Percentiles rank a stretch among this genome's conserved stretches.
These are phyloP conservation scores for Brachylomia viminalis DNA, from an alignment of 2,888 invertebrate species.

Conservation along the genomic window DNA sequence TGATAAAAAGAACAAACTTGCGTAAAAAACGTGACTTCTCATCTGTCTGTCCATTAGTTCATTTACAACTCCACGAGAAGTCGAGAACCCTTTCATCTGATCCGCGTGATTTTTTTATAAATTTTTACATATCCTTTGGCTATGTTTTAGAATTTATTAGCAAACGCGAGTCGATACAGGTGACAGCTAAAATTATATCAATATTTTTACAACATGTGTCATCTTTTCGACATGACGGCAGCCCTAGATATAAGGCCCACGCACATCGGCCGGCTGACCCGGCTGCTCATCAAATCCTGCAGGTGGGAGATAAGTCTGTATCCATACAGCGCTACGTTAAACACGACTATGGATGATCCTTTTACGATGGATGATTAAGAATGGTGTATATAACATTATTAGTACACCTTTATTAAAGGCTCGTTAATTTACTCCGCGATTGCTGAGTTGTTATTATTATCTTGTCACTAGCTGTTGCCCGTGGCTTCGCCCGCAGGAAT, in stretches of 20 bases:
- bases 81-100: neutral
- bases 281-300: conserved; percentile 61
- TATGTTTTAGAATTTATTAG: neutral
- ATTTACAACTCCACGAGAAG: neutral
- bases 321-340: conserved; percentile 29
- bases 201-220: too few relatives aligned
- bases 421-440: neutral
- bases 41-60: neutral
- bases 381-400: conserved; percentile 1
- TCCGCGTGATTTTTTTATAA: neutral
- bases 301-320: conserved; percentile 63
- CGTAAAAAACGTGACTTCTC: neutral
- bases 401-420: neutral
- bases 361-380: conserved; percentile 9
- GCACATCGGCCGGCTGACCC: conserved; percentile 45
- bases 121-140: too few relatives aligned
- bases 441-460: too few relatives aligned
- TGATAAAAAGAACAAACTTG: too few relatives aligned
- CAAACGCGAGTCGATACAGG: neutral
- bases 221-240: neutral
- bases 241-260: conserved; percentile 58
- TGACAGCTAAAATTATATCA: neutral
- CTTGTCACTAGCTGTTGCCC: too few relatives aligned
- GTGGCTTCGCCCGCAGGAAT: too few relatives aligned
- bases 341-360: too few relatives aligned